Conservation (phyloP, 2,888 invertebrate genomes). For the Eilema depressum region DNA sequence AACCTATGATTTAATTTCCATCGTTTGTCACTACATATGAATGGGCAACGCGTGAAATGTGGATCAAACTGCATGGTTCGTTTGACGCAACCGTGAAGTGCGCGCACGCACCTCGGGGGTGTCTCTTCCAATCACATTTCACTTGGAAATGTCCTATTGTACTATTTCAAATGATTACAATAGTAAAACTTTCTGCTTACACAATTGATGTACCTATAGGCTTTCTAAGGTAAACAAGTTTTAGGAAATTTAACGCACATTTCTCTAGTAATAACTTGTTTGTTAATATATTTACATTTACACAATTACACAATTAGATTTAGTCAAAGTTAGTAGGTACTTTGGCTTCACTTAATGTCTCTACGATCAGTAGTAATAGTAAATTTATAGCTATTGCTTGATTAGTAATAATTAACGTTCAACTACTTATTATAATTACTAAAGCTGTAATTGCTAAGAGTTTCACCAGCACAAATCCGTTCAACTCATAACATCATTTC, state of each 20-base stretch:
- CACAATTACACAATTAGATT: too few relatives aligned
- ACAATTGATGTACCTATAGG: constrained; percentile 32
- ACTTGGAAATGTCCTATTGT: constrained; percentile 47
- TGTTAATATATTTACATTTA: too few relatives aligned
- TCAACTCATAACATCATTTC: too few relatives aligned
- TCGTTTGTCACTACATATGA: constrained; percentile 49
- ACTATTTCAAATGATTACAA: constrained; percentile 35
- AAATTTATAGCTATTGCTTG: too few relatives aligned
- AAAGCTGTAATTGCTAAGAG: too few relatives aligned
- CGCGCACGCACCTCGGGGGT: constrained; percentile 44
- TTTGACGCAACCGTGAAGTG: constrained; percentile 45
- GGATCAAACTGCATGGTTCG: constrained; percentile 70
- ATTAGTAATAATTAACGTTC: too few relatives aligned
- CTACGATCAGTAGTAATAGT: too few relatives aligned
- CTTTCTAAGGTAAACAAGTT: constrained; percentile 37
- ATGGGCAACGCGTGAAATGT: constrained; percentile 69
- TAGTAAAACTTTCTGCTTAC: constrained; percentile 38
- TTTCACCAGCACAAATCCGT: too few relatives aligned
- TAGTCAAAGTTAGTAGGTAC: too few relatives aligned
- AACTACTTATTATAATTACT: too few relatives aligned
- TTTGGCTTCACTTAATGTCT: too few relatives aligned
- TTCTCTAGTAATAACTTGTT: constrained; percentile 13
- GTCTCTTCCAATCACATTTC: constrained; percentile 43
- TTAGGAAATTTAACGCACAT: constrained; percentile 24
- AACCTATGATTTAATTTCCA: constrained; percentile 51